Conservation (phyloP, 2,113 vertebrate species). For the Conger conger region DNA sequence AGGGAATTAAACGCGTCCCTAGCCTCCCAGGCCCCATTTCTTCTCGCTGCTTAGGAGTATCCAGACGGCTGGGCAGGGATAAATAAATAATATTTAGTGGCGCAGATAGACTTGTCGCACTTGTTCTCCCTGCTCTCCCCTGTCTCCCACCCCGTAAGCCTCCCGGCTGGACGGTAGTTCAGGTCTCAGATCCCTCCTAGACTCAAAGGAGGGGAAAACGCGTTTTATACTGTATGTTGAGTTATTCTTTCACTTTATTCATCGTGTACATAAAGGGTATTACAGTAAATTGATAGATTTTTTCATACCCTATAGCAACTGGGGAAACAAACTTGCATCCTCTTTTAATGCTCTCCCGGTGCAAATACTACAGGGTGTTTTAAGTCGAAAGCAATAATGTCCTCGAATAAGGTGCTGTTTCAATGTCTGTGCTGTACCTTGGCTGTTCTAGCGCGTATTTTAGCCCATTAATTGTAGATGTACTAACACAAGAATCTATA, state of each 20-base stretch:
- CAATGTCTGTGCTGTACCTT: background rate
- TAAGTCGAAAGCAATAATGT: background rate
- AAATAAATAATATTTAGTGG: background rate
- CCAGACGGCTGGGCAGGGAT: background rate
- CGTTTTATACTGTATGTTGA: constrained; percentile 1
- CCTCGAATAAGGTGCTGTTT: background rate
- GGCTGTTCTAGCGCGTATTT: background rate
- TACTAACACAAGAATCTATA: background rate
- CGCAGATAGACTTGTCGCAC: background rate
- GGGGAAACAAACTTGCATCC: background rate
- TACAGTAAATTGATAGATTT: constrained; percentile 1
- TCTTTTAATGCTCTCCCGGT: background rate
- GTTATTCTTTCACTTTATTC: background rate
- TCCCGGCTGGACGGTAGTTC: constrained; percentile 10
- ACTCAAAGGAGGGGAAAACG: background rate
- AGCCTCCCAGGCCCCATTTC: background rate
- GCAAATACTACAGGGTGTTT: background rate
- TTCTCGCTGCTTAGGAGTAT: background rate
- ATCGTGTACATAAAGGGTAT: background rate
- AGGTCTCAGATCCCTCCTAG: background rate
- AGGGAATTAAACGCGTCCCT: background rate
- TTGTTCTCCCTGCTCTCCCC: background rate
- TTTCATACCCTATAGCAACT: background rate
- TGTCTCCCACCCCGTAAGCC: background rate
- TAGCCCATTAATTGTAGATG: background rate